Base-by-base conservation (phyloP, 1,140 invertebrate species). In the Phocides pigmalion region DNA sequence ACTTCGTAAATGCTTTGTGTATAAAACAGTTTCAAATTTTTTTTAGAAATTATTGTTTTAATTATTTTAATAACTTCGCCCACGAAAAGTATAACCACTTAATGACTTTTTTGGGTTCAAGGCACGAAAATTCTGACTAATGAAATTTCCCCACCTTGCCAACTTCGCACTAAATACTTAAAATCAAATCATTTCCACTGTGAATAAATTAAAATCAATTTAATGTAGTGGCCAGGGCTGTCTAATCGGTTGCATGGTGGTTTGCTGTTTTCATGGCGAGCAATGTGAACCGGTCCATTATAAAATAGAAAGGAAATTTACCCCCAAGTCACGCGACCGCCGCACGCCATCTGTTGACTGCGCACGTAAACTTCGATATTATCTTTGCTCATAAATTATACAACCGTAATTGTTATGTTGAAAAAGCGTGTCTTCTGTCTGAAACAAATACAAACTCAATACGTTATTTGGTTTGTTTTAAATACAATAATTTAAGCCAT, bases 341-440 rank as follows among this genome's bases (percentile, higher is more conserved):
- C 50, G 19, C 50, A 53, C 50, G 50, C 50, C 50, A 54, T 54
- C 51, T 54, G 51, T 54, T 54, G 51, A 41, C 32, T 39, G 51
- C n/a, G 51, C 32, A 37, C 51, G 35, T 19, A 37, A 54, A 41
- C 51, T 15, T 32, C 25, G 17, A 50, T 50, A 19, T 50, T 50
- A 50, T 50, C 47, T 50, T n/a, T 32, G 22, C 15, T 50, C 47
- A 32, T 50, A 50, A 50, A 50, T 50, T 35, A 50, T 16, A 14
- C 5, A 50, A 32, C 14, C 47, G 11, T 50, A 50, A 32, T 50
- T 35, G 14, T 25, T 15, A 15, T 49, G 28, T 39, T 63, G 37
- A 50, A 14, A 17, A 17, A 50, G 28, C 17, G 46, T 35, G 47
- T 50, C 47, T 50, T 35, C 11, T 39, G 12, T 12, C 14, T 39